Percentiles rank a stretch among this genome's conserved stretches.
These are phyloP conservation scores for Zosterops pallidus DNA, from an alignment of 2,113 vertebrate genomes.

Conservation along the genomic window DNA sequence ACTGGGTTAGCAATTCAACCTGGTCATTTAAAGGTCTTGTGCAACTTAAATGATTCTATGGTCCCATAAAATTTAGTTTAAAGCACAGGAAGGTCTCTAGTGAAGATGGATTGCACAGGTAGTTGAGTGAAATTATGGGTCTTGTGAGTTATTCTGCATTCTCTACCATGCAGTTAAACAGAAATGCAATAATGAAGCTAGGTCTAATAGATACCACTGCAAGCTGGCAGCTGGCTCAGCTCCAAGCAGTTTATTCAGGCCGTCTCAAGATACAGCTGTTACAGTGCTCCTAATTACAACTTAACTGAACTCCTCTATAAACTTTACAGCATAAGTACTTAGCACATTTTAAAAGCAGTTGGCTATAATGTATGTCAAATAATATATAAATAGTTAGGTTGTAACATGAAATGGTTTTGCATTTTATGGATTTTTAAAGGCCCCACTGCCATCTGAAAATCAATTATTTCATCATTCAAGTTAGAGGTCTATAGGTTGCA, in stretches of 20 bases:
- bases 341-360: constrained; percentile 11
- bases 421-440: constrained; percentile 30
- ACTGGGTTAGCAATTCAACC: neutral
- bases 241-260: neutral
- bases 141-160: constrained; percentile 13
- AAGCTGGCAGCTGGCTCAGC: neutral
- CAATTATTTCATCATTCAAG: neutral
- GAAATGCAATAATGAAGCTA: constrained; percentile 23
- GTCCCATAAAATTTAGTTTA: neutral
- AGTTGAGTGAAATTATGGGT: constrained; percentile 34
- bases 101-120: constrained; percentile 17
- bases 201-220: neutral
- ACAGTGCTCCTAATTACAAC: constrained; percentile 23
- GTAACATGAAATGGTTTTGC: neutral
- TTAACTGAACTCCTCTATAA: constrained; percentile 40
- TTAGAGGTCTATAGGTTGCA: neutral
- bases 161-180: neutral
- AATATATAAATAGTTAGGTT: neutral
- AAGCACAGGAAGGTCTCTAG: neutral
- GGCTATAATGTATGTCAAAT: neutral
- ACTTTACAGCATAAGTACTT: neutral
- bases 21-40: neutral
- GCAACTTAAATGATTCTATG: neutral
- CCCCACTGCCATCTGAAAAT: neutral
- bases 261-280: neutral